phyloP scores from a whole-genome alignment of 2,797 vertebrate genomes.

The Setipinna tenuifilis region DNA sequence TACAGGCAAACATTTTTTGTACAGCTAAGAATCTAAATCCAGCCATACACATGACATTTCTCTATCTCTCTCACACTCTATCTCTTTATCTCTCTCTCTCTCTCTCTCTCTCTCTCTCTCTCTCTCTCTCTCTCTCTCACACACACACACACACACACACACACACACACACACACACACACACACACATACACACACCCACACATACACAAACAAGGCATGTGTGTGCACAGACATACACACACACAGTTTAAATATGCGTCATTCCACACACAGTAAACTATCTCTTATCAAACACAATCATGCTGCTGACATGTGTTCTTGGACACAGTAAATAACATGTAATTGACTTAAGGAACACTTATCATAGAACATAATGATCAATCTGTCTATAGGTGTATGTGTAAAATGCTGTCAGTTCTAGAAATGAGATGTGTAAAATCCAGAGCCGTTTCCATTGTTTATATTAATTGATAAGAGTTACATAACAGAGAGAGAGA shows the following conservation, averaged over 20 bases:
- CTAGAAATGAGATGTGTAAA: neutral
- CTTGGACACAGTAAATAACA: neutral
- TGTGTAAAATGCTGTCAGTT: neutral
- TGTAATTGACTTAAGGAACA: neutral
- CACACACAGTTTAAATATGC: neutral
- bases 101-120: no score
- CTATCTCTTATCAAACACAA: neutral
- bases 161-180: neutral
- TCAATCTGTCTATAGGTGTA: neutral
- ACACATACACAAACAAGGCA: neutral
- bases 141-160: constrained; percentile 1
- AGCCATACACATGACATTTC: neutral
- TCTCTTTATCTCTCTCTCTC: no score
- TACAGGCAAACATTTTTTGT: no score
- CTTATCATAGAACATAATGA: neutral
- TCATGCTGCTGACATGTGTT: neutral
- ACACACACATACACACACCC: neutral
- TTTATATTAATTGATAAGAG: neutral
- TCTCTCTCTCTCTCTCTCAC: no score
- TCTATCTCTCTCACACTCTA: no score
- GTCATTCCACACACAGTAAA: neutral
- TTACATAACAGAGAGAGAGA: neutral
- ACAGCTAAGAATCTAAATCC: no score
- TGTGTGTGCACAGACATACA: neutral
- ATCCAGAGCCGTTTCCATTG: neutral